These are phyloP conservation scores for Alligator sinensis DNA, from an alignment of 2,113 vertebrate species.

Conservation along the genomic window DNA sequence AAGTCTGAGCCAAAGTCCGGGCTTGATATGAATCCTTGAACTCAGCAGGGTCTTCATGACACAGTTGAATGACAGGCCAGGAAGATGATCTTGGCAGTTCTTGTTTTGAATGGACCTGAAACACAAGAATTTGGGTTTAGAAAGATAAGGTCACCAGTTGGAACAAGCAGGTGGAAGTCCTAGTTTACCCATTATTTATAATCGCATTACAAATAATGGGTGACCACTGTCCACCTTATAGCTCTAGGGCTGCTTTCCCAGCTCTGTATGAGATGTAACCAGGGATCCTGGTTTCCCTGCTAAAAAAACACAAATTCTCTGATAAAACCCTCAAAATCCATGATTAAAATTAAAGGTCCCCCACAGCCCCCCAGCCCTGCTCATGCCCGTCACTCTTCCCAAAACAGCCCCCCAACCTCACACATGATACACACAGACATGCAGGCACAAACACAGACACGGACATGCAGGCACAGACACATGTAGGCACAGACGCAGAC, in stretches of 20 bases:
- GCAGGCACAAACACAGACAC: too few relatives aligned
- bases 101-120: conserved; percentile 29
- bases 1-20: conserved; percentile 19
- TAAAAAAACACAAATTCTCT: too few relatives aligned
- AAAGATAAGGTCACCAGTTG: not conserved
- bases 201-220: not conserved
- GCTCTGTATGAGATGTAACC: not conserved
- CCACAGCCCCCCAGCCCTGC: too few relatives aligned
- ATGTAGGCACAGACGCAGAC: too few relatives aligned
- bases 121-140: not conserved
- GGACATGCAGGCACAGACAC: too few relatives aligned
- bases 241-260: not conserved
- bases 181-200: not conserved
- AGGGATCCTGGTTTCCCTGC: not conserved
- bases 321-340: too few relatives aligned
- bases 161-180: not conserved
- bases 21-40: conserved; percentile 33
- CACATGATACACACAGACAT: too few relatives aligned
- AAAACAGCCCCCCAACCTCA: too few relatives aligned
- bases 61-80: conserved; percentile 3
- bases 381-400: too few relatives aligned
- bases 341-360: too few relatives aligned
- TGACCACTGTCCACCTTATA: not conserved
- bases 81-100: conserved; percentile 19
- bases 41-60: conserved; percentile 6